Evolutionary conservation across 1,140 invertebrate species (phyloP).

Genomic region (Megalopta genalis): DNA sequence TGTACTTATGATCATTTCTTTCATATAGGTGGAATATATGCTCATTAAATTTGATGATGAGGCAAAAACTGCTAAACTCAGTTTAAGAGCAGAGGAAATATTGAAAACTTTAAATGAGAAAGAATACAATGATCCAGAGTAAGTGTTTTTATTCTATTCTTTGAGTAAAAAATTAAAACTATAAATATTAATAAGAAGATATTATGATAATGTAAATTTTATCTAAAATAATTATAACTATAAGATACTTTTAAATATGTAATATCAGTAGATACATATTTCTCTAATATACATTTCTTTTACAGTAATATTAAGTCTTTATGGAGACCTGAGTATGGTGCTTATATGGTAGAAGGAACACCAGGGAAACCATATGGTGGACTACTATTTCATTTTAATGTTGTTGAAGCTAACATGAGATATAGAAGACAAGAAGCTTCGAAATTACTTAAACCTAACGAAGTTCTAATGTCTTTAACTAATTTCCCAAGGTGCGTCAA

Average conservation of each 20-base stretch:
- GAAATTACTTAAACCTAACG: constrained; percentile 87
- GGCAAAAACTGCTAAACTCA: constrained; percentile 90
- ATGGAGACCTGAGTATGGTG: constrained; percentile 98
- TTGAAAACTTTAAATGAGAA: constrained; percentile 91
- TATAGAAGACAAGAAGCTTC: constrained; percentile 92
- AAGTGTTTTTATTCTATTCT: constrained; percentile 70
- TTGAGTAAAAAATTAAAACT: neutral
- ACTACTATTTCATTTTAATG: constrained; percentile 96
- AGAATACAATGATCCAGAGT: constrained; percentile 89
- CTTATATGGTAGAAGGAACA: constrained; percentile 99
- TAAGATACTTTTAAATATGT: neutral
- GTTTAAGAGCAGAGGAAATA: constrained; percentile 90
- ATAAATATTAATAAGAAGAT: neutral
- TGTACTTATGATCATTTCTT: constrained; percentile 15
- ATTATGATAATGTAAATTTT: neutral
- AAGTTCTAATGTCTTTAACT: constrained; percentile 93
- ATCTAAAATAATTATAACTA: neutral
- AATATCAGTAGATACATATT: neutral
- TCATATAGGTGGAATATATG: constrained; percentile 92
- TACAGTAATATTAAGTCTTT: constrained; percentile 88
- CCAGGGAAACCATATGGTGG: constrained; percentile 97
- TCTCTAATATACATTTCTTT: constrained; percentile 24
- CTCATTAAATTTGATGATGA: constrained; percentile 97
- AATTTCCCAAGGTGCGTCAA: constrained; percentile 91
- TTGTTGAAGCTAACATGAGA: constrained; percentile 98